phyloP scores from a whole-genome alignment of 2,113 vertebrate genomes.

The Nannospalax galili region DNA sequence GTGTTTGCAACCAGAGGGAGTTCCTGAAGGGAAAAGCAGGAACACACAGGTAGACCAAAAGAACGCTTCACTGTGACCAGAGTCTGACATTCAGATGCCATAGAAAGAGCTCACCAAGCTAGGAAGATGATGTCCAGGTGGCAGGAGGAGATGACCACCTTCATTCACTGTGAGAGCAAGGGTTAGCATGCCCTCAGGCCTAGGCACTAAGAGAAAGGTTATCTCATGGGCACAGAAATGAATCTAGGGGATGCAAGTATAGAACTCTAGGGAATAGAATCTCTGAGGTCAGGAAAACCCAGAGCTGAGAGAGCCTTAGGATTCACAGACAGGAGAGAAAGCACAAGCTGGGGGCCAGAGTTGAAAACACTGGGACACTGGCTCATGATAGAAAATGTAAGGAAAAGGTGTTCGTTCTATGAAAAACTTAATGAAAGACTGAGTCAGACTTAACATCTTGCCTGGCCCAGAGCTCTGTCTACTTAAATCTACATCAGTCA shows the following conservation, averaged over 20 bases:
- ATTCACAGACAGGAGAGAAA: not conserved
- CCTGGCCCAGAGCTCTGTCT: not conserved
- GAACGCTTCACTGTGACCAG: not conserved
- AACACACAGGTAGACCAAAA: not conserved
- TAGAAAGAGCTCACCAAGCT: not conserved
- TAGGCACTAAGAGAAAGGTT: not conserved
- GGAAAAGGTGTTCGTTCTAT: not conserved
- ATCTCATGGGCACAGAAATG: not conserved
- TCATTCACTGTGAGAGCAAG: not conserved
- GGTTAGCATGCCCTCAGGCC: not conserved
- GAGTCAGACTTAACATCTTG: not conserved
- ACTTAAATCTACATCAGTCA: not conserved
- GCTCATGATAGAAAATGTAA: not conserved
- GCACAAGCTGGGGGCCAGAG: not conserved
- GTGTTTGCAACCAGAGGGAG: not conserved
- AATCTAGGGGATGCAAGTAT: not conserved
- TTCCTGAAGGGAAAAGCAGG: not conserved
- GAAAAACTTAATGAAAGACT: not conserved
- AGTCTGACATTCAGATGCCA: not conserved
- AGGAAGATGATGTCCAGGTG: not conserved
- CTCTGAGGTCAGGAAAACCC: not conserved
- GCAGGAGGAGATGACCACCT: not conserved
- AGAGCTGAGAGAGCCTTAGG: not conserved
- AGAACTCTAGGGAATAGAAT: not conserved
- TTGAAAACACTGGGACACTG: not conserved